These are phyloP conservation scores for Bucorvus abyssinicus DNA, from an alignment of 2,797 vertebrate species.

Conservation along the genomic window DNA sequence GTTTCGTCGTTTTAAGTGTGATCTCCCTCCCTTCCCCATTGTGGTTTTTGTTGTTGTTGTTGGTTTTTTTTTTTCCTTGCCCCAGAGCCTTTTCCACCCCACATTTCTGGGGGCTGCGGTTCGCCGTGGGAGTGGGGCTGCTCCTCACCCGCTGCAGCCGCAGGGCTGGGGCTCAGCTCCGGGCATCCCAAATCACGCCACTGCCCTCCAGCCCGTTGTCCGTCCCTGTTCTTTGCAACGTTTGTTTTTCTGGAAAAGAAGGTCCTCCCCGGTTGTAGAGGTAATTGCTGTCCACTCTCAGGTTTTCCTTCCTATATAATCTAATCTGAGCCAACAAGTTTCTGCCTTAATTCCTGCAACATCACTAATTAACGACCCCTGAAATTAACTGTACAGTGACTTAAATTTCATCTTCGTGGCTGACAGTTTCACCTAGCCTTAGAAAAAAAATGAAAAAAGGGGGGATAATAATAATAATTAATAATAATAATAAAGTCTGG, in stretches of 20 bases:
- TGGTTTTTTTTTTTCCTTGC: background rate
- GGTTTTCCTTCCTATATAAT: background rate
- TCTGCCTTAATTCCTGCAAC: background rate
- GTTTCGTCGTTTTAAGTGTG: background rate
- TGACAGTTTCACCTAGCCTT: background rate
- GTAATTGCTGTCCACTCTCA: background rate
- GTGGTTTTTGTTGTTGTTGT: too few relatives aligned
- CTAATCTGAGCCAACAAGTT: conserved; percentile 20
- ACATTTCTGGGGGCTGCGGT: background rate
- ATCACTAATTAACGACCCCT: conserved; percentile 32
- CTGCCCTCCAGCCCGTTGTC: background rate
- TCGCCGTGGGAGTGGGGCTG: background rate
- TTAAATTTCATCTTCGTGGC: background rate
- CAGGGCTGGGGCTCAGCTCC: background rate
- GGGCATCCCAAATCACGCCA: background rate
- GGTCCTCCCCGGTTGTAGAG: background rate
- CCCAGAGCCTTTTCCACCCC: background rate
- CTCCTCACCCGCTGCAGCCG: background rate
- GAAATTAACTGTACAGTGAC: background rate
- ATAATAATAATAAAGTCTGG: background rate
- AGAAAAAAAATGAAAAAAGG: background rate
- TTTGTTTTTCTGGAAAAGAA: background rate
- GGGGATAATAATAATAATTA: background rate
- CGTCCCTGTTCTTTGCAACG: background rate
- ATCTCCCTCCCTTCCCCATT: background rate